A percentile compares a stretch with the other conserved stretches of the same genome.
Evolutionary conservation across 2,113 vertebrate genomes (phyloP).

Genomic region (Embiotoca jacksoni): DNA sequence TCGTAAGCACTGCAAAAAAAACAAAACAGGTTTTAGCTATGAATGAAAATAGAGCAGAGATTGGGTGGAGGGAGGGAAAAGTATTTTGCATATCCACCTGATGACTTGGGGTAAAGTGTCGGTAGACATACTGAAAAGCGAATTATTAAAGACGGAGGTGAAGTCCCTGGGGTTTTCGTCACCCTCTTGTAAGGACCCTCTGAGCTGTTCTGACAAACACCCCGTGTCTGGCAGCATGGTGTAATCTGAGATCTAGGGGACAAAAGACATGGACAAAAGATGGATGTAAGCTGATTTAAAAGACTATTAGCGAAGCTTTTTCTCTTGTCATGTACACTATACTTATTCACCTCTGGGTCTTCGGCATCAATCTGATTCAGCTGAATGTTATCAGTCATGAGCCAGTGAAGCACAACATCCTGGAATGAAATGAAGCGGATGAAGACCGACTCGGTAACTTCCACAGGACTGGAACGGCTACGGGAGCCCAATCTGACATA

Average conservation of each 20-base stretch:
- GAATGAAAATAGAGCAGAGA: background rate
- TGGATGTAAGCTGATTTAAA: background rate
- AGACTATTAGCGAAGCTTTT: background rate
- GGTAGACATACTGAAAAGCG: slow-evolving; percentile 91
- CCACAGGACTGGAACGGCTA: fast-evolving
- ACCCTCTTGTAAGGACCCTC: slow-evolving; percentile 94
- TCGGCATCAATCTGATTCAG: slow-evolving; percentile 96
- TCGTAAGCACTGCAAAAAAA: slow-evolving; percentile 88
- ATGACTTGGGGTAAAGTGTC: slow-evolving; percentile 91
- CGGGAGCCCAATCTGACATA: background rate
- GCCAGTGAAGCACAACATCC: slow-evolving; percentile 98
- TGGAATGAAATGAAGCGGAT: slow-evolving; percentile 64
- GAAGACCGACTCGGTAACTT: too few species aligned
- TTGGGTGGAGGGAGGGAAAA: background rate
- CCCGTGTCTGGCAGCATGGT: slow-evolving; percentile 93
- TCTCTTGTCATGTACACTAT: background rate
- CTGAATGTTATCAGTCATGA: slow-evolving; percentile 91
- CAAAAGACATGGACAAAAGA: background rate
- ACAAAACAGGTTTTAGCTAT: background rate
- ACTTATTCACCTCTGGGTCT: slow-evolving; percentile 91
- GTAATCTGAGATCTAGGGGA: slow-evolving; percentile 94
- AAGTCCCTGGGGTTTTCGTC: slow-evolving; percentile 96
- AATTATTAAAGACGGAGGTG: slow-evolving; percentile 92
- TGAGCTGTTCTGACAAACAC: slow-evolving; percentile 88
- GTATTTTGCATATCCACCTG: slow-evolving; percentile 84